These are phyloP conservation scores for Aphidius colemani DNA, from an alignment of 2,888 invertebrate genomes.

Conservation along the genomic window DNA sequence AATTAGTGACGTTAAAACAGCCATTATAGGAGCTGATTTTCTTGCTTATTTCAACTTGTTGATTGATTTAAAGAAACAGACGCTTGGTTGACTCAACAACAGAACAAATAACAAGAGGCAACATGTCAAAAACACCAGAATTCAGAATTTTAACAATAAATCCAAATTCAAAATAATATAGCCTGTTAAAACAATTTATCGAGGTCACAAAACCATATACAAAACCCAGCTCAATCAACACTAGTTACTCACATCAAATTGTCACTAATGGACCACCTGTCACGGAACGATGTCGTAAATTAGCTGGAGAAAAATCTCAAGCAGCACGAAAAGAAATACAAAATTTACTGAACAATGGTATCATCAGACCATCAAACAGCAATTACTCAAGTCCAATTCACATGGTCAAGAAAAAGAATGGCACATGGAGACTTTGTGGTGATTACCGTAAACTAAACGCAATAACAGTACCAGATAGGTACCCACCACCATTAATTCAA, in stretches of 20 bases:
- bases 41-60: conserved; percentile 18
- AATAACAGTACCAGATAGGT: background rate
- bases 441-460: background rate
- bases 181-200: conserved; percentile 9
- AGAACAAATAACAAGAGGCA: conserved; percentile 13
- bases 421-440: conserved; percentile 17
- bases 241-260: conserved; percentile 5
- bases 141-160: conserved; percentile 23
- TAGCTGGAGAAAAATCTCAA: conserved; percentile 11
- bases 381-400: conserved; percentile 11
- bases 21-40: conserved; percentile 29
- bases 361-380: conserved; percentile 5
- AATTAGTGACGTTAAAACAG: conserved; percentile 22
- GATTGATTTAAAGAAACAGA: conserved; percentile 17
- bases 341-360: background rate
- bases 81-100: conserved; percentile 22
- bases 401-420: conserved; percentile 2
- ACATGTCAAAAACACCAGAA: conserved; percentile 1
- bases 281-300: conserved; percentile 12
- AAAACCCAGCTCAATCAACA: background rate
- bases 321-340: conserved; percentile 11
- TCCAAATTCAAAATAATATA: background rate
- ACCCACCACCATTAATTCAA: background rate
- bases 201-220: conserved; percentile 13
- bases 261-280: conserved; percentile 19